phyloP scores from a whole-genome alignment of 2,888 invertebrate genomes.

The Eupithecia abbreviata region DNA sequence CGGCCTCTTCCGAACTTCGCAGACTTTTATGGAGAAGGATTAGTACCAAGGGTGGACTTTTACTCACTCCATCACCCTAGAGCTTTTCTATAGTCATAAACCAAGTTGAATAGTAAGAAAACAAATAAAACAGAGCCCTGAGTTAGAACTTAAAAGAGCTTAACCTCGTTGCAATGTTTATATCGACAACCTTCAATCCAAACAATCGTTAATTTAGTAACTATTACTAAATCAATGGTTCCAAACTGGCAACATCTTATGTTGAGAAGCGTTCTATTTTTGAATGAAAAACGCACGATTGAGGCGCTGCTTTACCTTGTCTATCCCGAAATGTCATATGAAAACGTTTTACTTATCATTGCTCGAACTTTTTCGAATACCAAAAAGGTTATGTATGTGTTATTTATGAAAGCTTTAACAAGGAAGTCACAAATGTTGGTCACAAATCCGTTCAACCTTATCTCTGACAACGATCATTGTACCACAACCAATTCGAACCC shows the following conservation, averaged over 20 bases:
- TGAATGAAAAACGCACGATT: background rate
- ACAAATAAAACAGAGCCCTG: background rate
- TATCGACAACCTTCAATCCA: too few relatives aligned
- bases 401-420: background rate
- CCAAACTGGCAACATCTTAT: background rate
- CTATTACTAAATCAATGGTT: background rate
- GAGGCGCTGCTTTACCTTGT: background rate
- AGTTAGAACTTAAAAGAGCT: background rate
- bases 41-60: slow-evolving; percentile 30
- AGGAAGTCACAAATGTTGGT: background rate
- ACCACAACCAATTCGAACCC: background rate
- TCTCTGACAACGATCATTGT: background rate
- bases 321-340: background rate
- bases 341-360: background rate
- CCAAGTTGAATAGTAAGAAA: background rate
- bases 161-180: background rate
- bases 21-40: slow-evolving; percentile 49
- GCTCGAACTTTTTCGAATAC: background rate
- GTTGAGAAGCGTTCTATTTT: background rate
- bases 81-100: slow-evolving; percentile 11
- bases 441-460: too few relatives aligned
- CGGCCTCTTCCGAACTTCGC: slow-evolving; percentile 52
- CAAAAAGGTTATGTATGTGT: background rate
- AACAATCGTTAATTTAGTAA: too few relatives aligned
- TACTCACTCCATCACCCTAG: slow-evolving; percentile 3